Percentiles rank a stretch among this genome's conserved stretches.
phyloP scores from a whole-genome alignment of 2,797 vertebrate genomes.

The Sylvia borin region DNA sequence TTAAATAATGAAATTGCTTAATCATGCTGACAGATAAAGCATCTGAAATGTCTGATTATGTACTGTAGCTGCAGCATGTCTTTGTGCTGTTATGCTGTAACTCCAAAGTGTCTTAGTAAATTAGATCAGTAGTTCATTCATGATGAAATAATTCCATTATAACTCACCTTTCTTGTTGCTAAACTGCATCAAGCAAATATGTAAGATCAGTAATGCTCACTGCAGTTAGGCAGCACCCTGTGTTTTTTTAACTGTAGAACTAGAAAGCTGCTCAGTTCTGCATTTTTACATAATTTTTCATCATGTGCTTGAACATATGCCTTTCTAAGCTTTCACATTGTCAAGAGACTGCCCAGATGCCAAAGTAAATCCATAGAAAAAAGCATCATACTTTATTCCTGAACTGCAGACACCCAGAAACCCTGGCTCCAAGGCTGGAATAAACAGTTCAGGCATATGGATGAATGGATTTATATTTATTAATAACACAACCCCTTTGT shows the following conservation, averaged over 20 bases:
- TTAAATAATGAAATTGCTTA: constrained; percentile 74
- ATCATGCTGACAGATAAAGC: constrained; percentile 71
- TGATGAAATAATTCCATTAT: constrained; percentile 30
- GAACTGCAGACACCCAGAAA: neutral
- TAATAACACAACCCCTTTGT: neutral
- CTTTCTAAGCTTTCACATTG: neutral
- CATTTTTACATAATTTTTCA: neutral
- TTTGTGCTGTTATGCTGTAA: constrained; percentile 31
- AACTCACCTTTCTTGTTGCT: neutral
- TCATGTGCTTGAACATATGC: neutral
- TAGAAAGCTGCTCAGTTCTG: neutral
- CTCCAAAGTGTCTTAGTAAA: constrained; percentile 41
- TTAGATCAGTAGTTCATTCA: constrained; percentile 13
- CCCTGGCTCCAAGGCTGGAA: neutral
- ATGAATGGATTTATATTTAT: neutral
- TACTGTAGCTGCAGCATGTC: constrained; percentile 17
- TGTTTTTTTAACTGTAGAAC: neutral
- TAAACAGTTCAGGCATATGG: neutral
- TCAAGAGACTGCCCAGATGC: neutral
- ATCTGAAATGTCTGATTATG: constrained; percentile 36
- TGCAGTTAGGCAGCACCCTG: neutral
- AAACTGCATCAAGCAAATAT: constrained; percentile 24
- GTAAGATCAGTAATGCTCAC: neutral
- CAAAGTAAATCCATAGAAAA: neutral
- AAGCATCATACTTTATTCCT: neutral